phyloP scores from a whole-genome alignment of 2,888 invertebrate genomes.

The Drosophila borborema region DNA sequence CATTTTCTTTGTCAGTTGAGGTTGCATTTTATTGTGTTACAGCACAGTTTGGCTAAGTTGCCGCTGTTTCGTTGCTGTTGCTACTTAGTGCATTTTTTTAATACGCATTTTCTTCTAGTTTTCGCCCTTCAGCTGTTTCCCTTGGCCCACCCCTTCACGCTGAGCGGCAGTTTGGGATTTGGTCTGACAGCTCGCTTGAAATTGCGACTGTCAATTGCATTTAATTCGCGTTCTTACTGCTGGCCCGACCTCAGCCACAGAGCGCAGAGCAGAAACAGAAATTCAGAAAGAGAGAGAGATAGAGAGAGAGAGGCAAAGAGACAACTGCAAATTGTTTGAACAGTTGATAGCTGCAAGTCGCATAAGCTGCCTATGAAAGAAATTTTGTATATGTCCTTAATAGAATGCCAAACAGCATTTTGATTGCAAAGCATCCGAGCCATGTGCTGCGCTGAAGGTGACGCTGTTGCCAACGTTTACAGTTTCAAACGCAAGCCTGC shows the following conservation, averaged over 20 bases:
- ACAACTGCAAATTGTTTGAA: conserved; percentile 21
- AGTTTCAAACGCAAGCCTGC: conserved; percentile 63
- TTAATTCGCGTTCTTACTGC: conserved; percentile 74
- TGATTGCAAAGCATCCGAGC: conserved; percentile 29
- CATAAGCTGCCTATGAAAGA: not conserved
- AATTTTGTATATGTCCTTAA: conserved; percentile 12
- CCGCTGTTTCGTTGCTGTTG: conserved; percentile 11
- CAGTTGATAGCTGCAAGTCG: not conserved
- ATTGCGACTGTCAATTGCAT: conserved; percentile 85
- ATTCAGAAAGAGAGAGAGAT: not conserved
- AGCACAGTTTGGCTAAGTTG: conserved; percentile 68
- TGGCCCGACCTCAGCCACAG: conserved; percentile 68
- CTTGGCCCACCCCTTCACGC: conserved; percentile 8
- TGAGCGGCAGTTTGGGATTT: conserved; percentile 78
- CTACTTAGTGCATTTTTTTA: conserved; percentile 17
- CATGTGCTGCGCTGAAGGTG: conserved; percentile 34
- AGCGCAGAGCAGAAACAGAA: not conserved
- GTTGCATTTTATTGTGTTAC: conserved; percentile 79
- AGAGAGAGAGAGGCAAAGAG: not conserved
- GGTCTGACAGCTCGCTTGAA: conserved; percentile 81
- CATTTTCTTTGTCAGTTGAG: conserved; percentile 81
- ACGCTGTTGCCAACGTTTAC: conserved; percentile 62
- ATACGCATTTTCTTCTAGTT: conserved; percentile 15
- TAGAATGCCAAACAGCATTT: conserved; percentile 8
- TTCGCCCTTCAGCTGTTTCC: conserved; percentile 27